These are phyloP conservation scores for Pomatostomus ruficeps DNA, from an alignment of 2,113 vertebrate genomes.

Conservation along the genomic window DNA sequence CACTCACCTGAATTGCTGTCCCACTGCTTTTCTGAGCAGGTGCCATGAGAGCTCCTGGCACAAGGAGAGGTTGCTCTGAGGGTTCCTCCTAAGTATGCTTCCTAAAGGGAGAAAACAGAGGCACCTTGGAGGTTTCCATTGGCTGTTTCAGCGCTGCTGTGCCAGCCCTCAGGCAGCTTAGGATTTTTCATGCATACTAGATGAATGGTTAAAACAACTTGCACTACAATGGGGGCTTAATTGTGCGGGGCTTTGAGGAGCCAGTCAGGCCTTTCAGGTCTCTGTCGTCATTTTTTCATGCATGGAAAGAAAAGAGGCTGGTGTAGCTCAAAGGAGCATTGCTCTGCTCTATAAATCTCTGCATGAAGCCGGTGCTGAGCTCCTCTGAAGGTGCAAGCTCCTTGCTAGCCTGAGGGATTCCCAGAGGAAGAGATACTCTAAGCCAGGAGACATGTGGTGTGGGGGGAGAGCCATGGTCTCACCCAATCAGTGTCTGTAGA, in stretches of 20 bases:
- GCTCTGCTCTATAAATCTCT: background rate
- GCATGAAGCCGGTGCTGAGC: background rate
- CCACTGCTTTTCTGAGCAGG: background rate
- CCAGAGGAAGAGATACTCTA: background rate
- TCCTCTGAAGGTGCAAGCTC: background rate
- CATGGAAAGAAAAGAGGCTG: background rate
- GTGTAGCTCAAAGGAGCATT: background rate
- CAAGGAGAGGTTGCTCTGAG: background rate
- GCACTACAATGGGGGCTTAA: background rate
- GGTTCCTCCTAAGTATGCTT: background rate
- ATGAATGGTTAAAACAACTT: background rate
- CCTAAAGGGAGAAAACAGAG: background rate
- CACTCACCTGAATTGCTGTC: background rate
- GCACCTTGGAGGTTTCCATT: background rate
- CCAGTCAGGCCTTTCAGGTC: background rate
- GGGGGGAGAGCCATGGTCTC: background rate
- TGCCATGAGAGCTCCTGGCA: background rate
- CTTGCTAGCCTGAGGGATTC: background rate
- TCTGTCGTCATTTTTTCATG: background rate
- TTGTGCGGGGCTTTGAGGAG: background rate
- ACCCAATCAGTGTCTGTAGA: background rate
- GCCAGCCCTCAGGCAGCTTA: background rate
- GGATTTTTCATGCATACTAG: background rate
- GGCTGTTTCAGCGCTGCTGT: background rate
- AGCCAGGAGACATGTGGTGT: rapidly evolving